Evolutionary conservation across 2,888 invertebrate species (phyloP), one percentile per base, ranked within the genome.

Genomic region (Ormyrus pomaceus): DNA sequence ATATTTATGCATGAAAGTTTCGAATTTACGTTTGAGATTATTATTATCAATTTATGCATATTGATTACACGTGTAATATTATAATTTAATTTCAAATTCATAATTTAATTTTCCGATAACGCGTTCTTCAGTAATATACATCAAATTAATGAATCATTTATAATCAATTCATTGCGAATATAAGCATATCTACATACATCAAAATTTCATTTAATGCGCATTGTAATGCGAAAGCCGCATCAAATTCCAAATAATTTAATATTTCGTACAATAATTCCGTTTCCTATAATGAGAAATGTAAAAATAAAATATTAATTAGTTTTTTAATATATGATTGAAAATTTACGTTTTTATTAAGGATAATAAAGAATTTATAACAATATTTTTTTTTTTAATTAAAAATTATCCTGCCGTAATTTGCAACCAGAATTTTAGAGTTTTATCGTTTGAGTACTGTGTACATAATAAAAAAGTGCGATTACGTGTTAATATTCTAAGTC

Each of bases 71-170:
- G 11, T 65, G 78, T 78, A 75, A 65, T 72, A 69, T 72, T 65
- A 73, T 61, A 73, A 34, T 34, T 34, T 34, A 34, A 34, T 34
- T 34, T 62, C 79, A 61, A 65, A 58, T 82, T 76, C 64, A 75
- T 77, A 56, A 77, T 79, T 79, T 79, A 59, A 76, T 77, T 79
- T 76, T 64, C 61, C 69, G 72, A 77, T 72, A 77, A 77, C 65
- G 61, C 64, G 65, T 70, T 64, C 68, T 72, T 73, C 61, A 45
- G 62, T 71, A 72, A 78, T 69, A 55, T 64, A 68, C 59, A 69
- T 64, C 65, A 56, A 73, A 79, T 82, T 73, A 79, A 82, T 77
- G 73, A 79, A 73, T 79, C 82, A 73, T 79, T 77, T 77, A 77
- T 77, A 82, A 79, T 82, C 48, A 70, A 72, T 77, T 77, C 64